Conservation (phyloP, 2,113 vertebrate species). For the Cnemophilus loriae region DNA sequence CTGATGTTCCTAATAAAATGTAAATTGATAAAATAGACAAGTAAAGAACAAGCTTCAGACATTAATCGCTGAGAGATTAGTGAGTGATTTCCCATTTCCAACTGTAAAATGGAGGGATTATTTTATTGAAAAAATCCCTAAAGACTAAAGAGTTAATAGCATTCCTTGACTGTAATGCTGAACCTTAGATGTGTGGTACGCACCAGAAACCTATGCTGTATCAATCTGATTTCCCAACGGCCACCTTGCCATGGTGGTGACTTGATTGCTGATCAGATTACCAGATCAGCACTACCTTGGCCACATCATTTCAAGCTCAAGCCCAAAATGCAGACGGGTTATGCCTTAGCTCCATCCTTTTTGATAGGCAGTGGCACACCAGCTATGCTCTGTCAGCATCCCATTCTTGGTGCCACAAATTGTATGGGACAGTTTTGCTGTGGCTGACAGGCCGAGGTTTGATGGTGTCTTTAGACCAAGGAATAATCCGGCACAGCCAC, state of each 20-base stretch:
- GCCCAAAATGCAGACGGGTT: fast-evolving
- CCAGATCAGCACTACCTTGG: background rate
- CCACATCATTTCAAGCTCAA: background rate
- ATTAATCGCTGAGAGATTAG: background rate
- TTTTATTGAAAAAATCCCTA: background rate
- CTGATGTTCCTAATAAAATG: background rate
- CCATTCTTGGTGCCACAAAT: background rate
- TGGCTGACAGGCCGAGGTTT: background rate
- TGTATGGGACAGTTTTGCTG: fast-evolving
- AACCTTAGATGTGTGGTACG: background rate
- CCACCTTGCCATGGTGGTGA: background rate
- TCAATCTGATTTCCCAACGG: background rate
- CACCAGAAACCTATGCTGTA: background rate
- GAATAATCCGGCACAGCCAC: background rate
- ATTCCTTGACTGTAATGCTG: background rate
- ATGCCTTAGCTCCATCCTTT: background rate
- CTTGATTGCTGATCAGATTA: background rate
- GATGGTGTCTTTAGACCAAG: background rate
- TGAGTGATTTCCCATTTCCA: background rate
- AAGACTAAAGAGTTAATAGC: background rate
- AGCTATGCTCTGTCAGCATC: background rate
- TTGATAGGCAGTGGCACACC: too few relatives aligned
- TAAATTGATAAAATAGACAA: background rate
- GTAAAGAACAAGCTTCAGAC: background rate
- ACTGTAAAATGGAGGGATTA: background rate